Percentiles rank a stretch among this genome's conserved stretches.
phyloP scores from a whole-genome alignment of 2,113 vertebrate species.

The Neogobius melanostomus region DNA sequence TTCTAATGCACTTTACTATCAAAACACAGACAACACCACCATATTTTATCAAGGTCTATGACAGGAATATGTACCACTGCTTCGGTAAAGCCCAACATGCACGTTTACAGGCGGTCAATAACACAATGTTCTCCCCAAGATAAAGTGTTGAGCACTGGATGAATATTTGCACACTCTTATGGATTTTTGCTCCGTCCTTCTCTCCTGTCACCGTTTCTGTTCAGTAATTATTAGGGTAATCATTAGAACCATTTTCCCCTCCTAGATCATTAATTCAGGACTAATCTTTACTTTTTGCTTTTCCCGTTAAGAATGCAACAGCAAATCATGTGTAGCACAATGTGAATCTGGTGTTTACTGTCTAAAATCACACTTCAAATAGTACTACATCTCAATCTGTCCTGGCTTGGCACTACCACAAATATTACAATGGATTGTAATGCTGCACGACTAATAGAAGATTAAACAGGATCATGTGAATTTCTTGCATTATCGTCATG shows the following conservation, averaged over 20 bases:
- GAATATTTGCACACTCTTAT: background rate
- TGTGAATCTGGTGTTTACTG: background rate
- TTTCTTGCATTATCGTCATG: background rate
- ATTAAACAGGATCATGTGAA: background rate
- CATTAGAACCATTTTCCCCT: background rate
- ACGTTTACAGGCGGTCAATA: conserved; percentile 21
- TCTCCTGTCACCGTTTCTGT: conserved; percentile 7
- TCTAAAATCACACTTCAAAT: background rate
- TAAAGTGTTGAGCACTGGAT: background rate
- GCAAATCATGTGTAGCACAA: background rate
- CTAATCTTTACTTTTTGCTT: background rate
- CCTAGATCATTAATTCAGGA: background rate
- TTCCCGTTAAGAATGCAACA: background rate
- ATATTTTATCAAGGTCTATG: conserved; percentile 25
- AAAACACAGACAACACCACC: conserved; percentile 22
- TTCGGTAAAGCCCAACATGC: conserved; percentile 9
- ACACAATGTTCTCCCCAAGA: conserved; percentile 15
- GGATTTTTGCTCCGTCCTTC: conserved; percentile 4
- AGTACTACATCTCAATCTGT: background rate
- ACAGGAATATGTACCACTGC: conserved; percentile 25
- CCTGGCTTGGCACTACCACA: background rate
- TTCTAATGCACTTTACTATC: conserved; percentile 32
- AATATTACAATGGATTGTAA: background rate
- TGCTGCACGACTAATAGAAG: background rate
- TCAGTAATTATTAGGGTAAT: conserved; percentile 14